Evolutionary conservation across 2,888 invertebrate species (phyloP).

Genomic region (Allolobophora icterica): DNA sequence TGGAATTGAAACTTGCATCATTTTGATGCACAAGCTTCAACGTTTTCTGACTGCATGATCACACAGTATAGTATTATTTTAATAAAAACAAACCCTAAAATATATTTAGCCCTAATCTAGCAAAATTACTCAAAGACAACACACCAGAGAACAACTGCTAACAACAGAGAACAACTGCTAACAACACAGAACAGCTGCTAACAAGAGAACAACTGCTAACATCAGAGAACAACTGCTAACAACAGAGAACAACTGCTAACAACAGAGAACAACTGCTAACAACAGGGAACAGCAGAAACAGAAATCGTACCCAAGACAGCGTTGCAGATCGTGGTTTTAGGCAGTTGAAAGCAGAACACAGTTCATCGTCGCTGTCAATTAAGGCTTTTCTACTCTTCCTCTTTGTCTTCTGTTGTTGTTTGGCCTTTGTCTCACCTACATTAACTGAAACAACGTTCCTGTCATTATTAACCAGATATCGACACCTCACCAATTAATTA

Average conservation of each 20-base stretch:
- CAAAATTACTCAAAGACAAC: neutral
- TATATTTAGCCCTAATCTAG: no score
- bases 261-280: neutral
- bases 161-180: no score
- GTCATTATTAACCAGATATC: neutral
- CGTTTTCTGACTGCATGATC: neutral
- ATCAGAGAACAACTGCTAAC: no score
- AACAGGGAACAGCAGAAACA: neutral
- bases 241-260: neutral
- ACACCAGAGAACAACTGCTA: neutral
- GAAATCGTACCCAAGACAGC: neutral
- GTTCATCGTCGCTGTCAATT: slow-evolving; percentile 12
- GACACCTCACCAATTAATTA: neutral
- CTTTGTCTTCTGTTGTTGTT: neutral
- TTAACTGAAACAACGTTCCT: neutral
- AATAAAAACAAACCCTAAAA: neutral
- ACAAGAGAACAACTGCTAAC: no score
- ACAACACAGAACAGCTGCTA: neutral
- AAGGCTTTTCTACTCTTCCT: neutral
- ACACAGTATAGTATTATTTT: neutral
- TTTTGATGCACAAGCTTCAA: neutral
- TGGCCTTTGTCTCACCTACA: neutral
- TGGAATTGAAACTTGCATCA: neutral
- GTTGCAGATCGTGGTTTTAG: neutral
- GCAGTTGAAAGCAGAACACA: slow-evolving; percentile 26